Evolutionary conservation across 1,140 invertebrate genomes (phyloP), one percentile per base, ranked within the genome.

Genomic region (Macrosteles quadrilineatus): DNA sequence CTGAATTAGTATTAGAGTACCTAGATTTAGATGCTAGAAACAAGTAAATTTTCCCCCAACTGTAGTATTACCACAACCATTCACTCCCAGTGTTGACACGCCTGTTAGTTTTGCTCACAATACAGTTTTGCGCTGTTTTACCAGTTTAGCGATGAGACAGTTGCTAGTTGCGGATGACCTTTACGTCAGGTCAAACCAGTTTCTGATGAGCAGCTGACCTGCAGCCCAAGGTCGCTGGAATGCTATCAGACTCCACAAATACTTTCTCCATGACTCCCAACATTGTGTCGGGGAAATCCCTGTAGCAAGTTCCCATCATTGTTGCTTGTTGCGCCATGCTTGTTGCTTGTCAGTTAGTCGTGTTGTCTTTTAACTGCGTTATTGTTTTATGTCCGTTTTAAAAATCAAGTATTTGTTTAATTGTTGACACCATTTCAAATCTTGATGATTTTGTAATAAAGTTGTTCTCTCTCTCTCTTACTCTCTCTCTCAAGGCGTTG

Each of bases 181-280:
- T 50, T 50, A 3, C n/a, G 3, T 6, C 14, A 50, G 47, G 47
- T 50, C 47, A 50, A 50, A 50, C 47, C 47, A 50, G 47, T 50
- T 50, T 50, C 3, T 6, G 47, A 50, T 50, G 36, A 40, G 36
- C 36, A 40, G 17, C 36, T 9, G 36, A 6, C 17, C 6, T 9
- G 36, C 17, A n/a, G n/a, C 47, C 21, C 14, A 50, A 50, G 47
- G 47, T n/a, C 47, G n/a, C 47, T 50, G 47, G 47, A 50, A 50
- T 50, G 47, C n/a, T 21, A 50, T 50, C 47, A 19, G 47, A n/a
- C 47, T 19, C 4, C 47, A 17, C 3, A 19, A 50, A 50, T 19
- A 50, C 47, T 50, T 50, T 50, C 47, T 19, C 47, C 47, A 50
- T 4, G 47, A 3, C 47, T 50, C 47, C 21, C 47, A 50, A 21